phyloP scores from a whole-genome alignment of 2,113 vertebrate genomes.

The Pseudonaja textilis region DNA sequence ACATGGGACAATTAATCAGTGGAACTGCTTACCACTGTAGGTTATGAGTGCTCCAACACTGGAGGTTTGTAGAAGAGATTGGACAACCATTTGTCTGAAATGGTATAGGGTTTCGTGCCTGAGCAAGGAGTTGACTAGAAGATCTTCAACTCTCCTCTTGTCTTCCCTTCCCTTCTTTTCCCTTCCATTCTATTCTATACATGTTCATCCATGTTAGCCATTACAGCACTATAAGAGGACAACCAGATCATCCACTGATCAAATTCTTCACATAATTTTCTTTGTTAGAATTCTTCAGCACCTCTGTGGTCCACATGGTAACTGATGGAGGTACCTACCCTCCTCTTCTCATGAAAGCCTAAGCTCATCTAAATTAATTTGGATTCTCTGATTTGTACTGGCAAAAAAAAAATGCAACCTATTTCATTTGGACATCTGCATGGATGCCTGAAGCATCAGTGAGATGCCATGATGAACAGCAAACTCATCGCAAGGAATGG shows the following conservation, averaged over 20 bases:
- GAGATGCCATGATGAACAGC: neutral
- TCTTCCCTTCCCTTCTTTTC: too few species aligned
- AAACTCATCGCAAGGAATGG: neutral
- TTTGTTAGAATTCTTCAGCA: neutral
- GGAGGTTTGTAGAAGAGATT: too few species aligned
- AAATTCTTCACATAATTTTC: neutral
- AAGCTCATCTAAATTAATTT: neutral
- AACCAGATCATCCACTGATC: neutral
- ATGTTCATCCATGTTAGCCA: neutral
- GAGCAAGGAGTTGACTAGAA: too few species aligned
- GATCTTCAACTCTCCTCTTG: too few species aligned
- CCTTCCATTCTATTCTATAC: too few species aligned
- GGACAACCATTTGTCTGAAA: too few species aligned
- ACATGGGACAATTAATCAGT: too few species aligned
- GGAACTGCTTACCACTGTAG: too few species aligned
- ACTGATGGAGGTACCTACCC: neutral
- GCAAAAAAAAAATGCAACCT: neutral
- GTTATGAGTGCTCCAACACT: too few species aligned
- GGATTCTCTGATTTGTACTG: neutral
- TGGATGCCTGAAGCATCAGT: neutral
- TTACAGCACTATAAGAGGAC: neutral
- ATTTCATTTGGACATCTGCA: neutral
- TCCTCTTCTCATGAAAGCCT: neutral
- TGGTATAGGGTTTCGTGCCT: too few species aligned
- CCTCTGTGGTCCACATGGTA: neutral